Base-by-base conservation (phyloP, 2,797 vertebrate genomes). In the Gadopsis bispinosus region DNA sequence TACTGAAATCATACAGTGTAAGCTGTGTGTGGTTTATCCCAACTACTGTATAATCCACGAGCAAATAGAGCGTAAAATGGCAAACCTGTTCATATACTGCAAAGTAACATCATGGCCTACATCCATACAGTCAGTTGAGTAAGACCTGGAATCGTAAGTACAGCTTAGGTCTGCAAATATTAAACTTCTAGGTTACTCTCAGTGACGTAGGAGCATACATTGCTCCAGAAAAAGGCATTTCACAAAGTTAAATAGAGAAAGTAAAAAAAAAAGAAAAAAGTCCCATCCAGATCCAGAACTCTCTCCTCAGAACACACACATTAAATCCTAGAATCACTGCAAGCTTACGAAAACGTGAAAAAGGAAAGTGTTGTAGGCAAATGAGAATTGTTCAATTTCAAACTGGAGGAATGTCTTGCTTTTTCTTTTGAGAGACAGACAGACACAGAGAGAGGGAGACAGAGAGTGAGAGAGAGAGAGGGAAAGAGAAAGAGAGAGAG, bases 341-440 rank as follows among this genome's bases (percentile, higher is more conserved):
- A 37, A 81, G 82, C 81, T 87, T 75, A 72, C 58, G n/a, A 83
- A 87, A 69, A 33, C 78, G 85, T 56, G 59, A 75, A 70, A 85
- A 77, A 83, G 61, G 55, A 83, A 81, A 79, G 80, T 91, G 87
- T 90, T 80, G 59, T 37, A 88, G 83, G 85, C 73, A 78, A 81
- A 89, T 80, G 82, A 88, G 84, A 77, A 84, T 78, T 83, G 83
- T 75, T 89, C 77, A 66, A 83, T 87, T 91, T 65, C 55, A 73
- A 86, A 85, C 75, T 75, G 69, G 55, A 84, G 67, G 73, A 51
- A 82, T 86, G 71, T 62, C 55, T 82, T 59, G 29, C 61, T 64
- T 69, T 79, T 60, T 67, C n/a, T 66, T 50, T 72, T 16, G 14
- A 45, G 43, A 17, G 43, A 17, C 5, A 59, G 33, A 13, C 19